These are phyloP conservation scores for Pinna nobilis DNA, from an alignment of 1,140 invertebrate genomes.

Conservation along the genomic window DNA sequence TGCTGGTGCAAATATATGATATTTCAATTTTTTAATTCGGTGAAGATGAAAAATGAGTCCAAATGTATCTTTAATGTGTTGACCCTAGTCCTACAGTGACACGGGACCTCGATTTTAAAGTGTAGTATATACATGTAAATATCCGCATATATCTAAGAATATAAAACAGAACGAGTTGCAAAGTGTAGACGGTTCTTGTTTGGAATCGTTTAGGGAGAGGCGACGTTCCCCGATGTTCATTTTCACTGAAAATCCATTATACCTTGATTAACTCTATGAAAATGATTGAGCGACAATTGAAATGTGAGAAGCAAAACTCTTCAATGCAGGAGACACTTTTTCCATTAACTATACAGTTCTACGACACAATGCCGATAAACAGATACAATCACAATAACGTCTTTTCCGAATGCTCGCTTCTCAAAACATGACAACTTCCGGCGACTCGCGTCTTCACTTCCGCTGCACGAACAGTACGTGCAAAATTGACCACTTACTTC, in stretches of 20 bases:
- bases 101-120: too few relatives aligned
- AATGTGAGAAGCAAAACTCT: not conserved
- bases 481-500: not conserved
- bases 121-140: too few relatives aligned
- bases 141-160: too few relatives aligned
- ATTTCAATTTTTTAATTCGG: too few relatives aligned
- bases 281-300: not conserved
- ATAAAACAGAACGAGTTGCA: too few relatives aligned
- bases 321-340: not conserved
- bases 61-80: too few relatives aligned
- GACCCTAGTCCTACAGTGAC: too few relatives aligned
- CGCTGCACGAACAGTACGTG: not conserved
- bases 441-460: not conserved
- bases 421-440: not conserved
- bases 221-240: not conserved
- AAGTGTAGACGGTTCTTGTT: too few relatives aligned
- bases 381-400: not conserved
- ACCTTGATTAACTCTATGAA: not conserved
- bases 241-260: not conserved
- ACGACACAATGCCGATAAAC: not conserved
- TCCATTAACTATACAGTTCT: not conserved
- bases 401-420: not conserved
- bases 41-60: too few relatives aligned
- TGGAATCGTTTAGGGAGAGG: too few relatives aligned
- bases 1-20: too few relatives aligned